Evolutionary conservation across 2,113 vertebrate genomes (phyloP), one percentile per base, ranked within the genome.

Genomic region (Brachyistius frenatus): DNA sequence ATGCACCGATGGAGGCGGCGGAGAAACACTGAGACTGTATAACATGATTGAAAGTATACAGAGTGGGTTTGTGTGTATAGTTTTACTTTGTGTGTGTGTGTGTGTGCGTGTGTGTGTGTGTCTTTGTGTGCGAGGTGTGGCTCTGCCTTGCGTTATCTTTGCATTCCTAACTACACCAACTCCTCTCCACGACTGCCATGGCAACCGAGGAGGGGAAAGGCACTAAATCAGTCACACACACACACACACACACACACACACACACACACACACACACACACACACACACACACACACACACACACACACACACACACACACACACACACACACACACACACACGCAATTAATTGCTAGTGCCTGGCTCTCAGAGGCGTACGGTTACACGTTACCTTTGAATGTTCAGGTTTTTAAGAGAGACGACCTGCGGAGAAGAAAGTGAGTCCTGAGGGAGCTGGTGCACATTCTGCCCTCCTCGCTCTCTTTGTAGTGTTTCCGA

Each of bases 321-420:
- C 64, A 57, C 77, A 73, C 66, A 49, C 62, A 68, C 66, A 49
- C 32, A 35, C 78, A 77, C 64, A 72, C 66, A 80, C 55, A 70
- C 71, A 73, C 79, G 79, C 52, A 53, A 58, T 86, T 87, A 84
- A 80, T 79, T 89, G 74, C 71, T 85, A 73, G 81, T 78, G 82
- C 73, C 81, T 80, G 83, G 79, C 84, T 93, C 86, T 81, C 89
- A 92, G 86, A 91, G 75, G 90, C 89, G 70, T 91, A 89, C 53
- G 46, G 89, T 93, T 93, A 90, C 92, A 89, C 16, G 79, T 60
- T 55, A 75, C 76, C 75, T 88, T 84, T 88, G 74, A 90, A 81
- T 80, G 57, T 65, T 76, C 36, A 62, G 63, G 81, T 86, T 92
- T 23, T 90, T 87, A 90, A 84, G 76, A 90, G 76, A 63, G 73